Evolutionary conservation across 2,888 invertebrate species (phyloP).

Genomic region (Homarus gammarus): DNA sequence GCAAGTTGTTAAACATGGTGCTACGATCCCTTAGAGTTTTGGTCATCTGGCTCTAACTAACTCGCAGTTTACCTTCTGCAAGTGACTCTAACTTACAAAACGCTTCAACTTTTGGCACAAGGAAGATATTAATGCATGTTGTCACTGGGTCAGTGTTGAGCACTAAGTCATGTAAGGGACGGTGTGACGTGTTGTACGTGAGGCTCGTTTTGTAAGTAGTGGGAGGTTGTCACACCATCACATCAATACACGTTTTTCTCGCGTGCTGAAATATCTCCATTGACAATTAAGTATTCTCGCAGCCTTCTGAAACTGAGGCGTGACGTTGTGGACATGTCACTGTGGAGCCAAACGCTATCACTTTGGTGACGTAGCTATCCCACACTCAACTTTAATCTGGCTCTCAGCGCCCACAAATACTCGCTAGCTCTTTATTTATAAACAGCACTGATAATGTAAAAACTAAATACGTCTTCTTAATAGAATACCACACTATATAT

Average conservation of each 20-base stretch:
- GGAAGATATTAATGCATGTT: not conserved
- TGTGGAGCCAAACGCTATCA: slow-evolving; percentile 50
- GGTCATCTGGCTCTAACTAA: too few relatives aligned
- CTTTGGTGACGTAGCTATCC: slow-evolving; percentile 41
- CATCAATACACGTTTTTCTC: not conserved
- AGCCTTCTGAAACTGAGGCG: not conserved
- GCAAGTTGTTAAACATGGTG: not conserved
- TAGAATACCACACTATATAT: not conserved
- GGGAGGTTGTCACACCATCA: not conserved
- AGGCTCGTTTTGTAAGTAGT: not conserved
- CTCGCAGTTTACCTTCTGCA: too few relatives aligned
- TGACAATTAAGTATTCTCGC: not conserved
- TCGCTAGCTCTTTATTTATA: not conserved
- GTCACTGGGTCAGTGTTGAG: not conserved
- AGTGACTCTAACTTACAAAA: too few relatives aligned
- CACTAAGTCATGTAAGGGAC: not conserved
- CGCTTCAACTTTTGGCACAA: not conserved
- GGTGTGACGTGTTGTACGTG: not conserved
- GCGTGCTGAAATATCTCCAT: not conserved
- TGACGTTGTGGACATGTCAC: slow-evolving; percentile 47
- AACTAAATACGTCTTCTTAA: not conserved
- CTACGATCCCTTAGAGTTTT: not conserved
- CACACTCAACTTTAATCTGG: slow-evolving; percentile 25
- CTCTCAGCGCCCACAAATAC: not conserved
- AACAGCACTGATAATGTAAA: not conserved